Evolutionary conservation across 1,140 invertebrate species (phyloP).

Genomic region (Tenebrio molitor): DNA sequence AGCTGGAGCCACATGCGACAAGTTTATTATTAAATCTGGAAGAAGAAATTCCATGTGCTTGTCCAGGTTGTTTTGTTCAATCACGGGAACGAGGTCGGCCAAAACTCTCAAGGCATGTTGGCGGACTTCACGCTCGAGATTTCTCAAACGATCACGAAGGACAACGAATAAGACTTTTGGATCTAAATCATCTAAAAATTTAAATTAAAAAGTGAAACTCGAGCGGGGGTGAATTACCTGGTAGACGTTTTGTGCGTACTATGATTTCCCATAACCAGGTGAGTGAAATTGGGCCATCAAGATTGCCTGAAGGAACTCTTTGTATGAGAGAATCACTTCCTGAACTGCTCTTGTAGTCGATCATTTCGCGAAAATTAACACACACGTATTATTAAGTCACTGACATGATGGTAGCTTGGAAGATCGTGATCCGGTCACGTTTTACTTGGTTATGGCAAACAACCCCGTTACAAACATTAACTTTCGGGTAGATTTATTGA

Average conservation of each 20-base stretch:
- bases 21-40: constrained; percentile 77
- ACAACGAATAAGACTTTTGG: constrained; percentile 75
- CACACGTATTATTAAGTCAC: not conserved
- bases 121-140: constrained; percentile 85
- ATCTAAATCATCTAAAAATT: constrained; percentile 71
- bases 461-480: constrained; percentile 43
- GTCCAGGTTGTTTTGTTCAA: constrained; percentile 73
- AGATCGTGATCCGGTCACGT: constrained; percentile 26
- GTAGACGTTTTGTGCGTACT: constrained; percentile 72
- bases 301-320: constrained; percentile 20
- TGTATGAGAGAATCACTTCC: constrained; percentile 28
- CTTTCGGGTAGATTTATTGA: constrained; percentile 13
- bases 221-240: constrained; percentile 58
- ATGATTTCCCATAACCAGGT: constrained; percentile 84
- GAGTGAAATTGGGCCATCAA: constrained; percentile 64
- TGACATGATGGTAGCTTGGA: constrained; percentile 19
- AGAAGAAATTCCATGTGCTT: constrained; percentile 73
- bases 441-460: constrained; percentile 20
- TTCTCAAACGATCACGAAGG: constrained; percentile 77
- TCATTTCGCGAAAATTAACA: constrained; percentile 7
- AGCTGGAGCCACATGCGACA: constrained; percentile 81
- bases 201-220: not conserved
- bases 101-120: constrained; percentile 83
- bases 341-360: constrained; percentile 34
- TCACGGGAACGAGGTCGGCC: constrained; percentile 79